Evolutionary conservation across 2,113 vertebrate species (phyloP).

Genomic region (Podarcis muralis): DNA sequence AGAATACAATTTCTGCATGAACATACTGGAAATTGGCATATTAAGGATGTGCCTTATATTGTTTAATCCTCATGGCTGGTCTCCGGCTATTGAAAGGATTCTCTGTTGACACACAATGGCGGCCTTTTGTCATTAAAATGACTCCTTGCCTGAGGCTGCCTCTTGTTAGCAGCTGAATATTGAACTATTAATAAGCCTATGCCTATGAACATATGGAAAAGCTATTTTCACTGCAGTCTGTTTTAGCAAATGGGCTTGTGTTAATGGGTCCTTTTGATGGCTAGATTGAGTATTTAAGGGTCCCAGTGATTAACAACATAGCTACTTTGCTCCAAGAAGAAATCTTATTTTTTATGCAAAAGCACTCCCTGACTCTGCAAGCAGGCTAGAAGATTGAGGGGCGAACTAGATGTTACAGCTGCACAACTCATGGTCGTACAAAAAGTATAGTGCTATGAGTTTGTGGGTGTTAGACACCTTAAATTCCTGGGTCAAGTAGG

Average conservation of each 20-base stretch:
- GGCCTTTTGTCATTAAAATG: conserved; percentile 8
- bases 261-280: background rate
- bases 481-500: too few species aligned
- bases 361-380: background rate
- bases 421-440: background rate
- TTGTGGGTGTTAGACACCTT: too few species aligned
- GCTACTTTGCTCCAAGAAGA: conserved; percentile 15
- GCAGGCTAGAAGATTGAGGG: background rate
- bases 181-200: conserved; percentile 29
- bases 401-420: background rate
- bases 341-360: background rate
- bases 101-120: background rate
- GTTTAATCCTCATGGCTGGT: background rate
- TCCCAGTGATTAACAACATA: background rate
- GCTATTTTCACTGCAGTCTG: background rate
- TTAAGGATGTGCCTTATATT: background rate
- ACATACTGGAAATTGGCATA: rapidly evolving
- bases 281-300: background rate
- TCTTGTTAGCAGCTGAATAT: background rate
- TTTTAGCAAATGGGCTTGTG: background rate
- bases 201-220: background rate
- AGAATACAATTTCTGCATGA: background rate
- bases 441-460: background rate
- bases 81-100: background rate
- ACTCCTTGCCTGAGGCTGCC: background rate